Conservation (phyloP, 2,113 vertebrate genomes). For the Ceratotherium simum region DNA sequence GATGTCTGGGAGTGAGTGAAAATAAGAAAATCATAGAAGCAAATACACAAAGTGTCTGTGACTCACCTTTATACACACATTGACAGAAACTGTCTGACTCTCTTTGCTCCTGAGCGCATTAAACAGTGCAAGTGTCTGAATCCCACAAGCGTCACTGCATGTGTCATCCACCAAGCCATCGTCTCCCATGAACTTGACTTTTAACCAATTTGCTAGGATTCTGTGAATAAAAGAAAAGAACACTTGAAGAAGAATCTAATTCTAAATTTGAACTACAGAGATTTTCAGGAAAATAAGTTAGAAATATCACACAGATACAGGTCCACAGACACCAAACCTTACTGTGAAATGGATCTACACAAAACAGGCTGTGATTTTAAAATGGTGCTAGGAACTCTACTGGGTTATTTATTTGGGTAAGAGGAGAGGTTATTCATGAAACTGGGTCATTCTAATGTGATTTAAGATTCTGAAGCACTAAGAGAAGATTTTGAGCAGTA, state of each 20-base stretch:
- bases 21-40: neutral
- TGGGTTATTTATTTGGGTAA: neutral
- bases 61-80: conserved; percentile 91
- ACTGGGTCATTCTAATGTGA: neutral
- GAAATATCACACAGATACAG: neutral
- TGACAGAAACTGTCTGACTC: conserved; percentile 84
- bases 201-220: conserved; percentile 93
- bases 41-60: neutral
- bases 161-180: conserved; percentile 56
- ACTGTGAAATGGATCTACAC: neutral
- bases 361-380: neutral
- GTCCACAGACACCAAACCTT: neutral
- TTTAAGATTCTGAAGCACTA: conserved; percentile 19
- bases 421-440: neutral
- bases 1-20: neutral
- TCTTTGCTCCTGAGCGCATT: conserved; percentile 81
- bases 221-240: conserved; percentile 83
- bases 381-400: neutral
- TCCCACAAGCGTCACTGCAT: conserved; percentile 72
- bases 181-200: conserved; percentile 90
- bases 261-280: conserved; percentile 1
- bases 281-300: neutral
- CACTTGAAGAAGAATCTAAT: neutral
- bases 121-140: conserved; percentile 89
- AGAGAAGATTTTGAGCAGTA: conserved; percentile 9